These are phyloP conservation scores for Hydroisotoma schaefferi DNA, from an alignment of 2,888 invertebrate genomes.

Conservation along the genomic window DNA sequence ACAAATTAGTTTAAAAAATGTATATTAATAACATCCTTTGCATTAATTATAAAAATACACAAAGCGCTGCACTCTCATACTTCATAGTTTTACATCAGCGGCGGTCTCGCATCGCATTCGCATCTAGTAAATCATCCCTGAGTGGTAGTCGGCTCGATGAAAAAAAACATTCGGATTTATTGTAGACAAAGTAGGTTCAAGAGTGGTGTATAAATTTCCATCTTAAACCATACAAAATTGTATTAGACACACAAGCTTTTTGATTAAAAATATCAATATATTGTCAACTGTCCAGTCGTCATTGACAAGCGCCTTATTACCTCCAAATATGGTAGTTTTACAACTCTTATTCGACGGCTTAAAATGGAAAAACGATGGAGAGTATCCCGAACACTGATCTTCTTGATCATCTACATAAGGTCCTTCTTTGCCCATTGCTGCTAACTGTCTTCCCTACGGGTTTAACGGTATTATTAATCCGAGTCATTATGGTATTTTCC, in stretches of 20 bases:
- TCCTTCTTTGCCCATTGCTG: slow-evolving; percentile 86
- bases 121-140: slow-evolving; percentile 92
- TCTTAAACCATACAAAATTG: slow-evolving; percentile 54
- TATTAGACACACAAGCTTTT: background rate
- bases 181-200: slow-evolving; percentile 79
- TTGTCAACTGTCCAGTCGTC: no score
- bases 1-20: no score
- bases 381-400: slow-evolving; percentile 65
- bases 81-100: no score
- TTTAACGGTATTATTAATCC: background rate
- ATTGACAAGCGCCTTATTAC: slow-evolving; percentile 31
- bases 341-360: slow-evolving; percentile 67
- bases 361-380: slow-evolving; percentile 89
- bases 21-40: no score
- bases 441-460: slow-evolving; percentile 73
- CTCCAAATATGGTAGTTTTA: slow-evolving; percentile 47
- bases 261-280: slow-evolving; percentile 4
- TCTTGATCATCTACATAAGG: slow-evolving; percentile 68
- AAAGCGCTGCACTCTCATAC: no score
- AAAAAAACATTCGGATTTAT: slow-evolving; percentile 83
- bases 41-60: no score
- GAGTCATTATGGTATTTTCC: no score
- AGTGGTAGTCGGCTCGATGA: slow-evolving; percentile 78
- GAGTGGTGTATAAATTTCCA: slow-evolving; percentile 77
- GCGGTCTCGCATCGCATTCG: no score